These are phyloP conservation scores for Volucella inanis DNA, from an alignment of 2,888 invertebrate genomes.

Conservation along the genomic window DNA sequence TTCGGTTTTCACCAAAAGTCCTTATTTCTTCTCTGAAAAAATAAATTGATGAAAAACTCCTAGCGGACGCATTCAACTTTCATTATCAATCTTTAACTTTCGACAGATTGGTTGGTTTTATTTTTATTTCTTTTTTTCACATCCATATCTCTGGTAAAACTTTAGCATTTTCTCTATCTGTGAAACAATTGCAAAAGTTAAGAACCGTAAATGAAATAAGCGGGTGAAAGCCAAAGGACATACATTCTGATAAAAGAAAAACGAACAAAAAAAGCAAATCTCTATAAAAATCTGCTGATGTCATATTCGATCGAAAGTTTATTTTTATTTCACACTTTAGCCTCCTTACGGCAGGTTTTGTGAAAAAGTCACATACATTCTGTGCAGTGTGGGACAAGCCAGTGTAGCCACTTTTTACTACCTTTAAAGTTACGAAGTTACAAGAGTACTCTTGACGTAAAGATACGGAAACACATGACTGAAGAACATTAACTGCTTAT, in stretches of 20 bases:
- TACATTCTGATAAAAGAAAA: neutral
- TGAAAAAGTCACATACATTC: conserved; percentile 28
- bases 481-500: too few species aligned
- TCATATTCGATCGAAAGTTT: conserved; percentile 61
- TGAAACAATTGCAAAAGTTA: conserved; percentile 60
- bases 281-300: conserved; percentile 66
- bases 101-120: conserved; percentile 26
- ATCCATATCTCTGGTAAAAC: neutral
- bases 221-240: conserved; percentile 17
- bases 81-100: conserved; percentile 67
- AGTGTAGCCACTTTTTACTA: too few species aligned
- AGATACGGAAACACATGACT: too few species aligned
- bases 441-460: too few species aligned
- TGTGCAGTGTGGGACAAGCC: neutral
- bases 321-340: conserved; percentile 50
- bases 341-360: neutral
- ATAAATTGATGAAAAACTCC: conserved; percentile 34
- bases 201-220: conserved; percentile 60
- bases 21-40: neutral
- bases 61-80: conserved; percentile 44
- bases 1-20: neutral
- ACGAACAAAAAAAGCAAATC: neutral
- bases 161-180: neutral
- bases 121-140: neutral
- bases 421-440: too few species aligned